Base-by-base conservation (phyloP, 2,888 invertebrate species). In the Leptodirus hochenwartii region DNA sequence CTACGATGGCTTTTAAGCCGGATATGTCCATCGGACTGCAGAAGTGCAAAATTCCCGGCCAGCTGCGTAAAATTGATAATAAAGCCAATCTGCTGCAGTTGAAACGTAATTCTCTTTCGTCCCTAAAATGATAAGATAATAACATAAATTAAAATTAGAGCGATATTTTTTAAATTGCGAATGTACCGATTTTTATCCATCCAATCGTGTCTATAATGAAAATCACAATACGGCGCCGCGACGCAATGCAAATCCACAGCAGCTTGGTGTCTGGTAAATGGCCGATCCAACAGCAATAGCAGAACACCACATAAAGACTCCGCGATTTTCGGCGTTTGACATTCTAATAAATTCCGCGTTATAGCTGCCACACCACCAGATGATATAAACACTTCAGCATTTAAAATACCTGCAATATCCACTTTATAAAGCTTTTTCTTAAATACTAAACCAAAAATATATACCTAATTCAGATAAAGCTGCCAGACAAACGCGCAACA, bases 201-300 rank as follows among this genome's bases (percentile, higher is more conserved):
- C 44, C 75, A 78, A 14, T 70, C 69, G 33, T 73, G 64, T 36
- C 73, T 62, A 50, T 73, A 72, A 50, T 87, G 85, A 48, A 85
- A 78, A 56, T 93, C 93, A 47, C 91, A 90, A 51, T 91, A 88
- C 0, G 93, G 91, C 10, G 91, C 87, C 33, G 87, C 75, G 27
- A 96, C 66, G 53, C 80, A 80, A 52, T 87, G 70, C 33, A 93
- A 65, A 50, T 88, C 80, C 15, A 88, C 68, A 17, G 70, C 67
- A 9, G 80, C 78, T 30, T 69, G 65, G 41, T 65, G 62, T 31
- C 93, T 63, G 2, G 87, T 81, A 22, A 67, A 62, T 1, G 91
- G 91, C 51, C 75, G 74, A 54, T 88, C 84, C 26, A 91, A 62
- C 31, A 91, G 64, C 50, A 79, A 78, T 27, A 95, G 59, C 20